These are phyloP conservation scores for Pantherophis guttatus DNA, from an alignment of 2,113 vertebrate species.

Conservation along the genomic window DNA sequence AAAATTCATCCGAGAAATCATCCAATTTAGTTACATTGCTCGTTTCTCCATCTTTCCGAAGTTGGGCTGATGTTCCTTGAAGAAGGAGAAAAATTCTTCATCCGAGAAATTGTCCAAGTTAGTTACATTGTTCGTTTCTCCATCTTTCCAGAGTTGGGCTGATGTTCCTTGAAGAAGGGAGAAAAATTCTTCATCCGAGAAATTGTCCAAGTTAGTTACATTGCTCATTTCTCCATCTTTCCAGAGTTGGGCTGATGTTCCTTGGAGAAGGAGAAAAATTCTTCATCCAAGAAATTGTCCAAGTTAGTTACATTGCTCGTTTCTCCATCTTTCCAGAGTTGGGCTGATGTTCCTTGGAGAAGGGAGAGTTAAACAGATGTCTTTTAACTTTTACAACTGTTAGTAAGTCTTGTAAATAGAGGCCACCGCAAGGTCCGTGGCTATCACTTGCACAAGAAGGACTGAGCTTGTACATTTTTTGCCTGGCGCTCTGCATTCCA, in stretches of 20 bases:
- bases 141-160: too few relatives aligned
- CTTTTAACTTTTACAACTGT: constrained; percentile 50
- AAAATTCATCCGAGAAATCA: too few relatives aligned
- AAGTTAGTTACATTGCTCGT: background rate
- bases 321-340: background rate
- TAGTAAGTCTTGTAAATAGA: constrained; percentile 63
- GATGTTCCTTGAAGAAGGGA: too few relatives aligned
- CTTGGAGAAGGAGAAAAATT: too few relatives aligned
- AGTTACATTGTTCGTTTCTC: too few relatives aligned
- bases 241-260: too few relatives aligned
- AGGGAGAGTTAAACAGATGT: background rate
- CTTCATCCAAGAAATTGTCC: background rate
- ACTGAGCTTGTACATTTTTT: constrained; percentile 38
- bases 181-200: too few relatives aligned
- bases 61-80: background rate
- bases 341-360: background rate
- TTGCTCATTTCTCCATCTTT: too few relatives aligned
- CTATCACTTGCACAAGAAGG: constrained; percentile 57
- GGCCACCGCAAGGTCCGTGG: constrained; percentile 57
- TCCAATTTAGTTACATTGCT: background rate
- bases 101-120: too few relatives aligned
- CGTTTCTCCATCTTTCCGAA: background rate
- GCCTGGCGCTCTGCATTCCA: constrained; percentile 49
- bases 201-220: too few relatives aligned
- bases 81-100: background rate